A percentile compares a stretch with the other conserved stretches of the same genome.
Conservation (phyloP, 1,140 invertebrate genomes). For the Pseudoatta argentina region DNA sequence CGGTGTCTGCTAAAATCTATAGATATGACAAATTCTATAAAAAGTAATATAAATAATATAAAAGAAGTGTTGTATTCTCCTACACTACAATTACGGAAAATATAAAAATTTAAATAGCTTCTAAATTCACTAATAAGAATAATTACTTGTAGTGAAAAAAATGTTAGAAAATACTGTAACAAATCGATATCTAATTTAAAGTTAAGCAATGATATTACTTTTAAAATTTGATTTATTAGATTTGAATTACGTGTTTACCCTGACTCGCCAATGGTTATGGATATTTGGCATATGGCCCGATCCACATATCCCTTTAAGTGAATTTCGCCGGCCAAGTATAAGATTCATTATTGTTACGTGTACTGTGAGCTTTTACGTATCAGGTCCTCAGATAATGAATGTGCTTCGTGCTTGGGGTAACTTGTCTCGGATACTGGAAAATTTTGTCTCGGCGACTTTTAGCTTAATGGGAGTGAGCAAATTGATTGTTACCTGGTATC, state of each 20-base stretch:
- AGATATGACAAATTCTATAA: not conserved
- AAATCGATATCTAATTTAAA: not conserved
- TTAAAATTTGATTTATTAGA: conserved; percentile 25
- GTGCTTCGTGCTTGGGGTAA: conserved; percentile 37
- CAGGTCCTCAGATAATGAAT: conserved; percentile 16
- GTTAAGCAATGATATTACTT: not conserved
- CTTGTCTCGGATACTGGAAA: not conserved
- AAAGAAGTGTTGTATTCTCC: not conserved
- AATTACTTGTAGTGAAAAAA: not conserved
- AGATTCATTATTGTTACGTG: conserved; percentile 38
- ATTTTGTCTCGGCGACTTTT: conserved; percentile 23
- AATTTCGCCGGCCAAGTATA: not conserved
- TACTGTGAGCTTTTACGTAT: not conserved
- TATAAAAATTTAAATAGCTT: not conserved
- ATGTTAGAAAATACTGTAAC: not conserved
- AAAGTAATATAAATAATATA: not conserved
- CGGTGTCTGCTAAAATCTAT: not conserved
- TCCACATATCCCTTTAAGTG: not conserved
- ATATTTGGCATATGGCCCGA: conserved; percentile 43
- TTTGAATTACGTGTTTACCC: conserved; percentile 2
- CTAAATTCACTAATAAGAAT: not conserved
- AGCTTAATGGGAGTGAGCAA: conserved; percentile 16
- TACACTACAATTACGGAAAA: not conserved
- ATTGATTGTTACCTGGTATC: conserved; percentile 7
- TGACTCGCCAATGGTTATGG: conserved; percentile 7